A percentile compares a stretch with the other conserved stretches of the same genome.
Conservation (phyloP, 2,113 vertebrate genomes). For the Crotalus viridis region DNA sequence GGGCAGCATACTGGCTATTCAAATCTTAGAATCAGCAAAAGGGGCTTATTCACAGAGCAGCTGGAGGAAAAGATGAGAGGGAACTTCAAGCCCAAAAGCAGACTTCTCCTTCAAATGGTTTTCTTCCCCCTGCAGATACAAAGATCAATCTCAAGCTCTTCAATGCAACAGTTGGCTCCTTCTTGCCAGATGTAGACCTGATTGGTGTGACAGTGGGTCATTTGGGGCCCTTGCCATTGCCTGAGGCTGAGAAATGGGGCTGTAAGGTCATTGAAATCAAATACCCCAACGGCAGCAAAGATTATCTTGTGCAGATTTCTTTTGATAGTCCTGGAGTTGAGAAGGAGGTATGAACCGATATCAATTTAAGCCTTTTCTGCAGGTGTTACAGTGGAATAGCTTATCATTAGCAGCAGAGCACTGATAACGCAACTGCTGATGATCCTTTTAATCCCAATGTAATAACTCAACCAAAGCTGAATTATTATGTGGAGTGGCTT, state of each 20-base stretch:
- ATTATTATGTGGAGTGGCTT: background rate
- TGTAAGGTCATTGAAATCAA: constrained; percentile 53
- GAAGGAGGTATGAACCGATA: constrained; percentile 58
- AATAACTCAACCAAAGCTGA: background rate
- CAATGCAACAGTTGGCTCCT: constrained; percentile 68
- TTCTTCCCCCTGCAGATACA: constrained; percentile 56
- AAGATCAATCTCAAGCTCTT: constrained; percentile 52
- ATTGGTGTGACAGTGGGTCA: constrained; percentile 67
- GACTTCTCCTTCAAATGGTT: background rate
- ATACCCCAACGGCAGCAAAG: constrained; percentile 64
- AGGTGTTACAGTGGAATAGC: background rate
- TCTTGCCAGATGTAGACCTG: constrained; percentile 72
- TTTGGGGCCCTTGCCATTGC: constrained; percentile 46
- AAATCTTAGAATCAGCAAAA: background rate
- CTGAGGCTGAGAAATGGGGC: constrained; percentile 56
- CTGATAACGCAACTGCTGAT: background rate
- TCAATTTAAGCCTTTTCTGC: background rate
- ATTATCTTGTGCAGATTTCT: constrained; percentile 66
- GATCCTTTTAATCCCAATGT: background rate
- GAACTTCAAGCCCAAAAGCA: background rate
- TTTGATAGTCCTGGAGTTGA: constrained; percentile 62
- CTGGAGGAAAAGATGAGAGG: background rate
- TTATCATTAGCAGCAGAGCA: background rate
- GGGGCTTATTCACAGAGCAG: background rate
- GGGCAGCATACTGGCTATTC: background rate